Conservation (phyloP, 1,140 invertebrate genomes). For the Bombus affinis region DNA sequence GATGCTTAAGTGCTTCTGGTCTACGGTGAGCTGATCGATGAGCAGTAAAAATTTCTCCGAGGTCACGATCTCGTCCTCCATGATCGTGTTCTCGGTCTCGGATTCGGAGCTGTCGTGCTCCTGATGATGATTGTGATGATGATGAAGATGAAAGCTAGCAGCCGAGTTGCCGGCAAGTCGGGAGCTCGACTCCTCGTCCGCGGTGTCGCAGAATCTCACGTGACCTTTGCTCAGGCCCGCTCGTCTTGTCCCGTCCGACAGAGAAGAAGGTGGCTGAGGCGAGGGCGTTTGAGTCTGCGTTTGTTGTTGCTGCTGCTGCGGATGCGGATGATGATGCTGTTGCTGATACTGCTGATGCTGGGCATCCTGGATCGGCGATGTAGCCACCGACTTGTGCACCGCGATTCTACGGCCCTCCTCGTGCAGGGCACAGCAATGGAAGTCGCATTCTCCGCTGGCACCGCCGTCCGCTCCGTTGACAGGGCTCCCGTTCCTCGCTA, state of each 20-base stretch:
- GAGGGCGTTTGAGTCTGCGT: conserved; percentile 82
- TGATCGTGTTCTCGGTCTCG: conserved; percentile 95
- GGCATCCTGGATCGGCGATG: conserved; percentile 94
- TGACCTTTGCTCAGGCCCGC: conserved; percentile 80
- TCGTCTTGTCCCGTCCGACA: conserved; percentile 81
- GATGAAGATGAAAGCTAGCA: conserved; percentile 76
- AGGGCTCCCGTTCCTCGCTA: conserved; percentile 83
- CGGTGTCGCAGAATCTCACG: conserved; percentile 81
- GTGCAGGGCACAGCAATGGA: conserved; percentile 96
- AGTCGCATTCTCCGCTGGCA: conserved; percentile 91
- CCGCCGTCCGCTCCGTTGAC: conserved; percentile 84
- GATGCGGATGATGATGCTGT: conserved; percentile 84
- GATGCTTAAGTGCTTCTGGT: conserved; percentile 94
- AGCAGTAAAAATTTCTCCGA: conserved; percentile 95
- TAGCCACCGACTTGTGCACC: conserved; percentile 94
- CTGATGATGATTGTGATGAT: conserved; percentile 77
- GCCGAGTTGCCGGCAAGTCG: conserved; percentile 76
- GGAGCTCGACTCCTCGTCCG: conserved; percentile 80
- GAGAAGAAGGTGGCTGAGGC: conserved; percentile 81
- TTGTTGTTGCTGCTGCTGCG: conserved; percentile 71
- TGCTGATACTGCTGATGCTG: conserved; percentile 82
- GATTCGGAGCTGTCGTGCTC: conserved; percentile 94
- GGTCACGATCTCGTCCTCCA: conserved; percentile 93
- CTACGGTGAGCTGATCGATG: conserved; percentile 95
- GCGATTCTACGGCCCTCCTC: conserved; percentile 95